Evolutionary conservation across 1,140 invertebrate species (phyloP).

Genomic region (Cyclina sinensis): DNA sequence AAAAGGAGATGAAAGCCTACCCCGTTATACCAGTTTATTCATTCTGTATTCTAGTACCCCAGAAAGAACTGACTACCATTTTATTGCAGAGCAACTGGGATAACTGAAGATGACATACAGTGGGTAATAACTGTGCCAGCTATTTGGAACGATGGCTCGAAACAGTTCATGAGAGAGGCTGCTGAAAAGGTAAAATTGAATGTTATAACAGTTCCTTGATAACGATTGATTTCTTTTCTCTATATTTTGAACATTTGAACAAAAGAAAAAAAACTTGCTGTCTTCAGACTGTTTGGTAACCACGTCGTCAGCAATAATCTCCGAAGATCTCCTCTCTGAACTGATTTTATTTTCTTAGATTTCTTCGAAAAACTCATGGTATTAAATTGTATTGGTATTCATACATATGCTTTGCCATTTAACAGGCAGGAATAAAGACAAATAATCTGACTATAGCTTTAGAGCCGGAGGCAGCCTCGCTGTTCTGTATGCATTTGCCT

Average conservation of each 20-base stretch:
- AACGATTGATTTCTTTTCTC: too few species aligned
- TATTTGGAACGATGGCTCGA: constrained; percentile 70
- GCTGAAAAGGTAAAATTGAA: constrained; percentile 64
- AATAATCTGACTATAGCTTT: constrained; percentile 88
- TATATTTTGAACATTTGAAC: too few species aligned
- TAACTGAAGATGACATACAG: constrained; percentile 32
- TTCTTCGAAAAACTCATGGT: neutral
- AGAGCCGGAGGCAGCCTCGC: constrained; percentile 89
- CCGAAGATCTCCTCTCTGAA: neutral
- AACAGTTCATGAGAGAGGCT: constrained; percentile 73
- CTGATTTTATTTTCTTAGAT: neutral
- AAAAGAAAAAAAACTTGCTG: too few species aligned
- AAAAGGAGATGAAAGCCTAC: neutral
- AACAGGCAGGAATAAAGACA: constrained; percentile 87
- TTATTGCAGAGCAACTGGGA: neutral
- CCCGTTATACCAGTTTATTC: too few species aligned
- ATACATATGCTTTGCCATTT: neutral
- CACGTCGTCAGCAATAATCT: neutral
- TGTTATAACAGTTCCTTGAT: too few species aligned
- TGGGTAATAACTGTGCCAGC: constrained; percentile 74
- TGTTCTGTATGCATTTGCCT: constrained; percentile 87
- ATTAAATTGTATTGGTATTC: neutral
- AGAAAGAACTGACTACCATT: neutral
- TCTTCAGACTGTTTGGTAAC: neutral
- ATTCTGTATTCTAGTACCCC: too few species aligned